Conservation (phyloP, 2,797 vertebrate species). For the Myotis daubentonii region DNA sequence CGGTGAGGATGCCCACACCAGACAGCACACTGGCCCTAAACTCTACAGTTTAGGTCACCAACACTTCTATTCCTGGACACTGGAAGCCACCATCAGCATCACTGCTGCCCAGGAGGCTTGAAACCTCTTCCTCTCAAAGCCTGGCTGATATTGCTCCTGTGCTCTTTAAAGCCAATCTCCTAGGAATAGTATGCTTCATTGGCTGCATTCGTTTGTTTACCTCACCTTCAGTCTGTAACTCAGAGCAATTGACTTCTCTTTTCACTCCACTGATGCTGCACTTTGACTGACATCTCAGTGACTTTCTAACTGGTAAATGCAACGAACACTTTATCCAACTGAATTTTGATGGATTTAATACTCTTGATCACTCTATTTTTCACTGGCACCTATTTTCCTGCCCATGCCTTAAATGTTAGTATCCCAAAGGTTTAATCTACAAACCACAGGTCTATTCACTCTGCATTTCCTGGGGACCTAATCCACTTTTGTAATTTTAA, state of each 20-base stretch:
- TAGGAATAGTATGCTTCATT: neutral
- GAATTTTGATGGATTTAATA: neutral
- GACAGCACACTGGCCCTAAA: too few relatives aligned
- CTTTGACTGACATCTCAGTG: neutral
- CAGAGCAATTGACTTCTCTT: neutral
- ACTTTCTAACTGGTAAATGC: neutral
- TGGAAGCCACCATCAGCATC: neutral
- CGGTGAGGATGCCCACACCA: too few relatives aligned
- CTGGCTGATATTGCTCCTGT: too few relatives aligned
- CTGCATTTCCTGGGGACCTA: neutral
- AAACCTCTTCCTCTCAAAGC: neutral
- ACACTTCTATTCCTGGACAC: fast-evolving
- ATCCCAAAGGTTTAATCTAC: neutral
- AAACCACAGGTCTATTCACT: neutral
- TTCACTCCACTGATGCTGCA: neutral
- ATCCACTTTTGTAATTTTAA: neutral
- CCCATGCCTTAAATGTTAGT: neutral
- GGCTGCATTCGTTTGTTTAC: neutral
- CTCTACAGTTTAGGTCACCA: neutral
- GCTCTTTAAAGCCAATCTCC: neutral
- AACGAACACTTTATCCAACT: neutral
- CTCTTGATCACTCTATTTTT: neutral
- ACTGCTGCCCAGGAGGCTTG: neutral
- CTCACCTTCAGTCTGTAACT: neutral
- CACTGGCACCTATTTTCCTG: neutral